Conservation (phyloP, 2,797 vertebrate species). For the Coregonus suidteri region DNA sequence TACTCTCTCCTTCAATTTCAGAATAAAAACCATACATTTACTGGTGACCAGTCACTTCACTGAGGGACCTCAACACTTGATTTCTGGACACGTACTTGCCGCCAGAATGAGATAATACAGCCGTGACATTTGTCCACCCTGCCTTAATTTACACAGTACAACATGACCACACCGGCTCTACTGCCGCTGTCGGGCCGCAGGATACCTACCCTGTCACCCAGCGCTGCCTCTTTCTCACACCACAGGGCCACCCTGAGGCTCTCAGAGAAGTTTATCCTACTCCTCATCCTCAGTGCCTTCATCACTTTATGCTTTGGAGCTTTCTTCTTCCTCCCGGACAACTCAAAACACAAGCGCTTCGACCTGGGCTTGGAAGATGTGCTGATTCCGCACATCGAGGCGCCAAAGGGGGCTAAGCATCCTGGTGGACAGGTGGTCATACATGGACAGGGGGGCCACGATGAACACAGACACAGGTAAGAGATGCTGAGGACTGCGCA, state of each 20-base stretch:
- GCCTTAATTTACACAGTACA: slow-evolving; percentile 24
- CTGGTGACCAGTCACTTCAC: slow-evolving; percentile 47
- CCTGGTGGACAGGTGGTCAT: slow-evolving; percentile 85
- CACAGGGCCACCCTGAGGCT: slow-evolving; percentile 95
- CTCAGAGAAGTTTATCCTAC: slow-evolving; percentile 98
- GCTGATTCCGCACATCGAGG: slow-evolving; percentile 93
- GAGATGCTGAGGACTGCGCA: slow-evolving; percentile 4
- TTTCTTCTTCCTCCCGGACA: slow-evolving; percentile 98
- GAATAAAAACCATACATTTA: slow-evolving; percentile 60
- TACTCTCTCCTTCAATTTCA: slow-evolving; percentile 46
- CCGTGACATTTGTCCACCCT: slow-evolving; percentile 58
- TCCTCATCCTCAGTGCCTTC: slow-evolving; percentile 99
- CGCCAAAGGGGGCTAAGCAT: slow-evolving; percentile 86
- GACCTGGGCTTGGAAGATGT: slow-evolving; percentile 97
- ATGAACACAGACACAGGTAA: slow-evolving; percentile 93
- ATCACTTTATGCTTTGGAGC: slow-evolving; percentile 98
- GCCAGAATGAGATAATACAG: slow-evolving; percentile 77
- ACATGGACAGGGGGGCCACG: slow-evolving; percentile 89
- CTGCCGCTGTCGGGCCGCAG: slow-evolving; percentile 93
- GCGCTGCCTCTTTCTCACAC: slow-evolving; percentile 90
- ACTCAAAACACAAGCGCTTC: slow-evolving; percentile 97
- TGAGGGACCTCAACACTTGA: slow-evolving; percentile 47
- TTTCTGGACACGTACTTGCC: slow-evolving; percentile 47
- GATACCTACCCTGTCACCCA: slow-evolving; percentile 89
- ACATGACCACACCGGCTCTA: slow-evolving; percentile 93